Conservation (phyloP, 2,888 invertebrate genomes). For the Thysanoteuthis rhombus region DNA sequence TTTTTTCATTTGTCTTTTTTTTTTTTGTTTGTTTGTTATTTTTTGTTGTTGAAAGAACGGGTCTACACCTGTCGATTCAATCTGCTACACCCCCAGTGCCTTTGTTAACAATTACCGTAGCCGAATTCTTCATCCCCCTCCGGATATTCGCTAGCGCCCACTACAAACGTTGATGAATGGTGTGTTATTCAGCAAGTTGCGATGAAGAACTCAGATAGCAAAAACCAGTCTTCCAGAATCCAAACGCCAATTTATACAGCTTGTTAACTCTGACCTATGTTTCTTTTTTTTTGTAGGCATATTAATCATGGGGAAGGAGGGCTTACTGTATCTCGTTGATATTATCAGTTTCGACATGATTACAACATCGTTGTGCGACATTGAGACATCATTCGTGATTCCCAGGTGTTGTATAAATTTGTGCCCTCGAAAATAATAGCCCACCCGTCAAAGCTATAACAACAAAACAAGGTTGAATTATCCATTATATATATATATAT, state of each 20-base stretch:
- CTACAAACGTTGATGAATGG: background rate
- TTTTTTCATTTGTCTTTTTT: no score
- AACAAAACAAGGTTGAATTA: background rate
- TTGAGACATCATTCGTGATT: background rate
- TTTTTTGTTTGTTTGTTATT: no score
- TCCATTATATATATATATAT: no score
- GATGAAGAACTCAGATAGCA: background rate
- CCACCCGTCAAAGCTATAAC: no score
- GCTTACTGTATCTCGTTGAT: background rate
- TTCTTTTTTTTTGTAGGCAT: background rate
- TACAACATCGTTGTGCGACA: background rate
- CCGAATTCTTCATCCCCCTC: background rate
- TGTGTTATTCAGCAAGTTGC: background rate
- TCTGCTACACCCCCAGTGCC: background rate
- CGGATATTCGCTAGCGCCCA: background rate
- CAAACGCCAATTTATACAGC: background rate
- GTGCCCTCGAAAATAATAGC: no score
- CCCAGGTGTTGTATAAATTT: background rate
- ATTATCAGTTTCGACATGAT: background rate
- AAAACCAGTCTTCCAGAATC: background rate
- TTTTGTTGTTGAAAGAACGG: background rate
- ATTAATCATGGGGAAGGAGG: background rate
- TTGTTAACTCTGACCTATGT: background rate
- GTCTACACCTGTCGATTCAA: constrained; percentile 12
- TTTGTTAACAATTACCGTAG: constrained; percentile 12